Base-by-base conservation (phyloP, 2,888 invertebrate genomes). In the Sminthurides aquaticus region DNA sequence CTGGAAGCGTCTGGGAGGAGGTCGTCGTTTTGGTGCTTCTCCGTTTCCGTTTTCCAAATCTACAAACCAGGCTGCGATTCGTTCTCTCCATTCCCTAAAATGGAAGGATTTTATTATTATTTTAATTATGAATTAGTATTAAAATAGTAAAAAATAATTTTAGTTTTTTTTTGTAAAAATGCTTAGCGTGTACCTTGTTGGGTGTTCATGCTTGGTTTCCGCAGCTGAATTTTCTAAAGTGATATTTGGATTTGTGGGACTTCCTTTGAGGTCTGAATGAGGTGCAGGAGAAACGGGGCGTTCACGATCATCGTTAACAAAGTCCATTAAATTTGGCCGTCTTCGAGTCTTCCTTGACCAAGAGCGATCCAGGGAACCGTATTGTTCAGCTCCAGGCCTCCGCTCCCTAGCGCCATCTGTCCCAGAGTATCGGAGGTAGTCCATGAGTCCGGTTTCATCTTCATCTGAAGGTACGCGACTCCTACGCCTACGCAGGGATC, bases 21-120 rank as follows among this genome's bases (percentile, higher is more conserved):
- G 69, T 87, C 86, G 72, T 87, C 87, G 70, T 84, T 86, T 71
- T 85, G 84, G 75, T 85, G 85, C 78, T 89, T 90, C 77, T 86
- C 89, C 76, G 62, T 67, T 71, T 3, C 73, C 69, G 64, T 86
- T 87, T 77, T 90, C 90, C 80, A 90, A 91, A 65, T 90, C 90
- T 73, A 90, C 87, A 69, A 93, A 81, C 93, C 93, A 93, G 3
- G 90, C 90, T 79, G 93, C 91, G 76, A 93, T 92, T 78, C 92
- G 91, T 78, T 91, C 89, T 58, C 89, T 83, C 90, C 91, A 91
- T 77, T 91, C 90, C 80, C 88, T 88, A 29, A 20, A 25, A 54
- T 18, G 49, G 15, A 18, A 43, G 48, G 18, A 11, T 43, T 18
- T 43, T 43, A 43, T 43, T 43, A 11, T 43, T 43, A 43, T 43